Base-by-base conservation (phyloP, 2,888 invertebrate species). In the Beris chalybata region DNA sequence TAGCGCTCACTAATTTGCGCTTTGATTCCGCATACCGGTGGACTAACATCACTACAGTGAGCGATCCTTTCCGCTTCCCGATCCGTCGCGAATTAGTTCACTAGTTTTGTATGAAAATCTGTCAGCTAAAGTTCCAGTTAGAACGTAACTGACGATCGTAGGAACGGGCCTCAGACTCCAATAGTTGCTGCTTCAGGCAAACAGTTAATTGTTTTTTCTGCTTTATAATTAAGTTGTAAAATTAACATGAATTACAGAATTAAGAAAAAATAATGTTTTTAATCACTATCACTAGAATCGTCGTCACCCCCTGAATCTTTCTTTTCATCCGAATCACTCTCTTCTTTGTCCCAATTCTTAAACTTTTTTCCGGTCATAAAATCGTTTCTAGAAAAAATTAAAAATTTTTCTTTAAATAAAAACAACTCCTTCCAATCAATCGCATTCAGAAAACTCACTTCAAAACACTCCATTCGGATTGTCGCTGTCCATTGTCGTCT, bases 281-380 rank as follows among this genome's bases (percentile, higher is more conserved):
- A 63, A 44, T 53, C 43, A 32, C 45, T 64, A 54, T 64, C 64
- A 45, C 56, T 56, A 31, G 56, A 65, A 48, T 38, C 32, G 29
- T 43, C 56, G 5, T 44, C 58, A 13, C 48, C 30, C 5, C 31
- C 55, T 3, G 32, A 31, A 29, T 6, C 32, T 13, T 50, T 44
- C 31, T 31, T 15, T 31, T 56, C 61, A n/a, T 64, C 64, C 22
- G 44, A 15, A 52, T 69, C 74, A 0, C 73, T 73, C 13, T 76
- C 75, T 30, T 90, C 86, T 79, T 92, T 91, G 76, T 95, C 93
- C 95, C 95, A 95, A 79, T 95, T 93, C 81, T 93, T 94, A 82
- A 94, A 86, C 81, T 90, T 91, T 38, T 91, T 89, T 70, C 90
- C 91, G 85, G 92, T 91, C 88, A 93, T 91, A 77, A 92, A 96